These are phyloP conservation scores for Caenorhabditis sp. DNA, from an alignment of 2,888 invertebrate species.

Conservation along the genomic window DNA sequence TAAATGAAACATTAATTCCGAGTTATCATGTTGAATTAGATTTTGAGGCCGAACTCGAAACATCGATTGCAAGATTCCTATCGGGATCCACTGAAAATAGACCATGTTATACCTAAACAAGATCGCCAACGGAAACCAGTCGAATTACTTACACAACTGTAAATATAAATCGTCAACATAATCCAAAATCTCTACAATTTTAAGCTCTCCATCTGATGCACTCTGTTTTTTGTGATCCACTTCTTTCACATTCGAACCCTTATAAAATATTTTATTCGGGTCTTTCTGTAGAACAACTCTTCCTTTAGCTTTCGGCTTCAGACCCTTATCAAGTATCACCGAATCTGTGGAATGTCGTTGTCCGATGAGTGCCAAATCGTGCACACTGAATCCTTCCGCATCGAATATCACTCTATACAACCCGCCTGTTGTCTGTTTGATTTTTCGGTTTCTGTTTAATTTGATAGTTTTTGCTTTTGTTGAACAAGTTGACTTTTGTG, in stretches of 20 bases:
- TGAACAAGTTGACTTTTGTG: neutral
- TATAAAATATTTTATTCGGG: neutral
- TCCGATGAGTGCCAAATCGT: constrained; percentile 27
- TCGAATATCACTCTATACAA: constrained; percentile 13
- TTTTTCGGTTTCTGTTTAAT: neutral
- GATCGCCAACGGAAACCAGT: neutral
- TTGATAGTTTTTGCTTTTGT: neutral
- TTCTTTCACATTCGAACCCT: neutral
- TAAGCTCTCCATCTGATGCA: neutral
- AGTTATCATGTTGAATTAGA: too few relatives aligned
- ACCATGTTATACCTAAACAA: neutral
- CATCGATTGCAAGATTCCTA: neutral
- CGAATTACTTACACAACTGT: neutral
- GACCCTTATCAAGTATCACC: neutral
- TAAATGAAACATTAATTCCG: neutral
- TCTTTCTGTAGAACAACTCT: neutral
- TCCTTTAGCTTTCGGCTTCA: neutral
- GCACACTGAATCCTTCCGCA: constrained; percentile 32
- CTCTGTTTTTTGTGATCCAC: neutral
- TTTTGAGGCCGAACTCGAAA: too few relatives aligned
- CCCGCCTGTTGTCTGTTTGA: neutral
- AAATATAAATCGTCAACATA: constrained; percentile 10
- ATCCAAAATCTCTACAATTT: constrained; percentile 5
- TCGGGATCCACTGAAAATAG: constrained; percentile 5
- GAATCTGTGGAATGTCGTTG: constrained; percentile 12